phyloP scores from a whole-genome alignment of 2,113 vertebrate species.

The Centrocercus urophasianus region DNA sequence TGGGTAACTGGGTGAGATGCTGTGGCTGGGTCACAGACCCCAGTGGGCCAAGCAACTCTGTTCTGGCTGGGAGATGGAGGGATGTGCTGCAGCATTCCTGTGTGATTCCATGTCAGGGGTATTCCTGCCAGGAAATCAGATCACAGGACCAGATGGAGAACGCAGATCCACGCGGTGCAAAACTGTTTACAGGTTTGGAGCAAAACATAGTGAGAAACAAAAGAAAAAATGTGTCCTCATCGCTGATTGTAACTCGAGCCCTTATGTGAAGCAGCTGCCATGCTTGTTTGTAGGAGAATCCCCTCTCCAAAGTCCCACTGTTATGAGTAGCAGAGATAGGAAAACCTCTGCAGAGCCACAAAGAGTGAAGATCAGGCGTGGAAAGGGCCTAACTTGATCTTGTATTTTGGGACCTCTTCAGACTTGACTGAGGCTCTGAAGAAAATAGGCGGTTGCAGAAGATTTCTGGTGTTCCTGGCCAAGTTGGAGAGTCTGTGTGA shows the following conservation, averaged over 20 bases:
- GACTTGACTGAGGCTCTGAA: neutral
- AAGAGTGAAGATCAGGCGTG: neutral
- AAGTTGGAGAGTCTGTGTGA: neutral
- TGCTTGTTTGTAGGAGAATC: neutral
- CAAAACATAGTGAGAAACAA: neutral
- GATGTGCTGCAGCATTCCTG: neutral
- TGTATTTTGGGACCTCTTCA: neutral
- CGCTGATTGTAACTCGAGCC: neutral
- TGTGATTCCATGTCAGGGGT: neutral
- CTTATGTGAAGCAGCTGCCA: slow-evolving; percentile 34
- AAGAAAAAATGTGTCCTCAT: neutral
- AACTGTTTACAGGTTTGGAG: slow-evolving; percentile 49
- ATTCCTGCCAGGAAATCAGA: slow-evolving; percentile 48
- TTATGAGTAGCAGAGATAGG: neutral
- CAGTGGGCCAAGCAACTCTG: rapidly evolving
- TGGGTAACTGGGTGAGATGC: slow-evolving; percentile 1
- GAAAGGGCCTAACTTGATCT: neutral
- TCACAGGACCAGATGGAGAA: slow-evolving; percentile 27
- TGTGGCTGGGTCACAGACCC: neutral
- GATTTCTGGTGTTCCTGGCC: neutral
- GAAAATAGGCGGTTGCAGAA: neutral
- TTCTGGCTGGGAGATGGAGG: rapidly evolving
- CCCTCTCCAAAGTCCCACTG: neutral
- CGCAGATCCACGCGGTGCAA: neutral
- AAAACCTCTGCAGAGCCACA: neutral